A percentile compares a stretch with the other conserved stretches of the same genome.
Conservation (phyloP, 2,113 vertebrate genomes). For the Semicossyphus pulcher region DNA sequence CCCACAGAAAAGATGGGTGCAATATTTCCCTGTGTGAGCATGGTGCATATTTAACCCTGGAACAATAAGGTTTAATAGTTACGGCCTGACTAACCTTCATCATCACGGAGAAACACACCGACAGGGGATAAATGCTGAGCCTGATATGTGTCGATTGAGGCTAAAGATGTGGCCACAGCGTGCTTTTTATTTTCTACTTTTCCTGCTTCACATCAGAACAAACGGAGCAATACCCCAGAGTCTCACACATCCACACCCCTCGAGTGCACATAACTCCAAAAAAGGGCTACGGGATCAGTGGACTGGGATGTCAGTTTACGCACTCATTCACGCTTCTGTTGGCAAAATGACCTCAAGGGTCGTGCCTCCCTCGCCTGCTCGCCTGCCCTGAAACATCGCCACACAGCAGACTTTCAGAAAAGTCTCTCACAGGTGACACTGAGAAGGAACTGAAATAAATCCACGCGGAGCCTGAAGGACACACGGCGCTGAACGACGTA, state of each 20-base stretch:
- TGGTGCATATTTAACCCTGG: slow-evolving; percentile 49
- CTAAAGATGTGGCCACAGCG: neutral
- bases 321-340: slow-evolving; percentile 44
- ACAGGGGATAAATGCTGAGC: neutral
- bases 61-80: slow-evolving; percentile 24
- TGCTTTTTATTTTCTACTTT: slow-evolving; percentile 2
- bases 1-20: slow-evolving; percentile 37
- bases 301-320: slow-evolving; percentile 60
- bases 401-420: too few species aligned
- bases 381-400: too few species aligned
- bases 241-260: slow-evolving; percentile 22
- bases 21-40: slow-evolving; percentile 51
- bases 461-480: slow-evolving; percentile 4
- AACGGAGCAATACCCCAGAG: slow-evolving; percentile 66
- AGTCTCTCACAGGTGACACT: slow-evolving; percentile 1
- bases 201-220: slow-evolving; percentile 35
- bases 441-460: slow-evolving; percentile 34
- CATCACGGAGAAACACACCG: slow-evolving; percentile 15
- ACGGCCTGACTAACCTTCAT: slow-evolving; percentile 22
- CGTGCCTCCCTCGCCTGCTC: too few species aligned
- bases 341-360: slow-evolving; percentile 13
- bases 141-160: neutral
- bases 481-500: slow-evolving; percentile 30
- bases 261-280: slow-evolving; percentile 59
- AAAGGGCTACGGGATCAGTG: slow-evolving; percentile 76